Evolutionary conservation across 2,797 vertebrate species (phyloP).

Genomic region (Enteromius anoplus): DNA sequence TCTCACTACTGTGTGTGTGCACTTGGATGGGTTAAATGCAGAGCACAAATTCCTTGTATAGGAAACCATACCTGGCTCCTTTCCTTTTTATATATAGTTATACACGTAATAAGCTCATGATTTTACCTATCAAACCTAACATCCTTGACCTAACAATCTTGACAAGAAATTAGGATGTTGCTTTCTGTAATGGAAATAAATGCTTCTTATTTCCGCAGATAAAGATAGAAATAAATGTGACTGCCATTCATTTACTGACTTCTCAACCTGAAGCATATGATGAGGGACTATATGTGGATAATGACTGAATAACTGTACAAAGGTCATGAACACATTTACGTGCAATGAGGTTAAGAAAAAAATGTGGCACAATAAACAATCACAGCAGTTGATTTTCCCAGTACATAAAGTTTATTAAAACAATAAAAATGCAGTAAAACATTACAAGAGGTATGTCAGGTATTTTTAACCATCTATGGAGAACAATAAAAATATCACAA

Average conservation of each 20-base stretch:
- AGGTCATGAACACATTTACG: slow-evolving; percentile 7
- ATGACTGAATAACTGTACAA: not conserved
- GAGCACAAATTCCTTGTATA: no score
- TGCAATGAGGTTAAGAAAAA: not conserved
- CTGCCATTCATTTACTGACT: not conserved
- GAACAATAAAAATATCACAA: not conserved
- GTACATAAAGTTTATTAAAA: slow-evolving; percentile 10
- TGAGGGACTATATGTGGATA: not conserved
- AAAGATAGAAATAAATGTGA: slow-evolving; percentile 8
- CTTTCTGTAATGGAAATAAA: slow-evolving; percentile 1
- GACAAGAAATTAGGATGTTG: not conserved
- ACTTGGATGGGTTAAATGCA: no score
- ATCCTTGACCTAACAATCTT: not conserved
- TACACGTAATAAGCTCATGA: not conserved
- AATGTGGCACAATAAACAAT: not conserved
- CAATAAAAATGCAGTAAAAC: not conserved
- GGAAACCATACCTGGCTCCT: no score
- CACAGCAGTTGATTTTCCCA: not conserved
- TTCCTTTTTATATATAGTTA: not conserved
- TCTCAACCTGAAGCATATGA: not conserved
- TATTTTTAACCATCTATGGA: not conserved
- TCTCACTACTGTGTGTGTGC: no score
- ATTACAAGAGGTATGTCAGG: not conserved
- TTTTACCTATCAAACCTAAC: no score
- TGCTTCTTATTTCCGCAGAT: slow-evolving; percentile 18